Percentiles rank a stretch among this genome's conserved stretches.
Conservation (phyloP, 1,140 invertebrate genomes). For the Drosophila gunungcola region DNA sequence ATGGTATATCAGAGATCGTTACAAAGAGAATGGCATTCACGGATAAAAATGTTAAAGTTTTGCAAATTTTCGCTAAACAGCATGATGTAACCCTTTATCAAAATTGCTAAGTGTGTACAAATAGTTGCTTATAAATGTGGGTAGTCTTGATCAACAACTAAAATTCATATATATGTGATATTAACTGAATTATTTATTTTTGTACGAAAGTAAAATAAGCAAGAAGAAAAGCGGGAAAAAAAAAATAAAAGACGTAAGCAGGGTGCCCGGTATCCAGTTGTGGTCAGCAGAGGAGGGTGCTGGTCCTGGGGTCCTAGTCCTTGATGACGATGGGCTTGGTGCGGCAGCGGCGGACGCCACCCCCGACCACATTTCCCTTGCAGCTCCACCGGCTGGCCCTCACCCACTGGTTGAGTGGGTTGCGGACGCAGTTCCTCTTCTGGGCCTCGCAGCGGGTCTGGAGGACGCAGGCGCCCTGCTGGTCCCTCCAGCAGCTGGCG, state of each 20-base stretch:
- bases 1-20: no score
- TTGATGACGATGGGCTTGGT: conserved; percentile 13
- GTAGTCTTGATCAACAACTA: no score
- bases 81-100: no score
- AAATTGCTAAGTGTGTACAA: no score
- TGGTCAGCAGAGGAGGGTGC: no score
- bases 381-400: conserved; percentile 31
- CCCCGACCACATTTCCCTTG: conserved; percentile 4
- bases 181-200: not conserved
- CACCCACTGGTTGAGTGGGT: conserved; percentile 27
- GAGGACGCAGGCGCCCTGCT: conserved; percentile 22
- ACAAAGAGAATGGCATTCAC: no score
- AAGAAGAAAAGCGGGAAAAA: not conserved
- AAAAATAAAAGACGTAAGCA: not conserved
- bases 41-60: no score
- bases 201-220: not conserved
- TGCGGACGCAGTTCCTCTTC: conserved; percentile 25
- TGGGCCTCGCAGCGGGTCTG: conserved; percentile 42
- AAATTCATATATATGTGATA: no score
- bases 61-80: no score
- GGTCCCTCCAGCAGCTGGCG: conserved; percentile 37
- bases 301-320: conserved; percentile 8
- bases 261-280: not conserved
- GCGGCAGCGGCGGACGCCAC: conserved; percentile 23
- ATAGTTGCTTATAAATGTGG: no score